Conservation (phyloP, 1,140 invertebrate species). For the Carposina sasakii region DNA sequence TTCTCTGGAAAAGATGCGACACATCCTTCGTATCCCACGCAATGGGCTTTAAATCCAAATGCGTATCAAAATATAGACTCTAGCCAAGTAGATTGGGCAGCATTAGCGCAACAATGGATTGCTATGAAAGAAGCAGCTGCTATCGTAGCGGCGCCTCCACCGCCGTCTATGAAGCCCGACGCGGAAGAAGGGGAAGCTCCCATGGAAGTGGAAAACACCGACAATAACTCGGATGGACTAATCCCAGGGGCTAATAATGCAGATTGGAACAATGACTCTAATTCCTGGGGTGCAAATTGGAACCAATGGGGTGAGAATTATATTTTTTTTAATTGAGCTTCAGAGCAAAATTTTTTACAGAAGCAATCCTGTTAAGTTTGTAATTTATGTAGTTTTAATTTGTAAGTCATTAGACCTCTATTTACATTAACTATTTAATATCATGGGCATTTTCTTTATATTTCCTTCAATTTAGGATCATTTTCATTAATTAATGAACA, state of each 20-base stretch:
- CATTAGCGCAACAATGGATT: slow-evolving; percentile 97
- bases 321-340: too few relatives aligned
- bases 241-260: slow-evolving; percentile 26
- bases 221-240: slow-evolving; percentile 55
- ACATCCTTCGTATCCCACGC: slow-evolving; percentile 77
- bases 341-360: too few relatives aligned
- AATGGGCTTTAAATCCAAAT: slow-evolving; percentile 83
- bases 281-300: slow-evolving; percentile 74
- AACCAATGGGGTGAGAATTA: slow-evolving; percentile 76
- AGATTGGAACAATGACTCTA: slow-evolving; percentile 54
- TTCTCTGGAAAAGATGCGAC: slow-evolving; percentile 67
- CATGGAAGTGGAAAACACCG: slow-evolving; percentile 83
- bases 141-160: slow-evolving; percentile 60
- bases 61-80: slow-evolving; percentile 76
- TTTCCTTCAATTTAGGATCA: too few relatives aligned
- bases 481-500: too few relatives aligned
- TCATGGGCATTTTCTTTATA: too few relatives aligned
- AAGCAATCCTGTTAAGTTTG: too few relatives aligned
- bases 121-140: slow-evolving; percentile 88
- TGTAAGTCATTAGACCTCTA: too few relatives aligned
- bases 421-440: too few relatives aligned
- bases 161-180: slow-evolving; percentile 69
- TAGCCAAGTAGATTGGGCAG: slow-evolving; percentile 93
- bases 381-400: too few relatives aligned
- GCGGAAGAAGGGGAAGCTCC: slow-evolving; percentile 84